Percentiles rank a stretch among this genome's conserved stretches.
These are phyloP conservation scores for Sabatieria punctata DNA, from an alignment of 2,888 invertebrate genomes.

Conservation along the genomic window DNA sequence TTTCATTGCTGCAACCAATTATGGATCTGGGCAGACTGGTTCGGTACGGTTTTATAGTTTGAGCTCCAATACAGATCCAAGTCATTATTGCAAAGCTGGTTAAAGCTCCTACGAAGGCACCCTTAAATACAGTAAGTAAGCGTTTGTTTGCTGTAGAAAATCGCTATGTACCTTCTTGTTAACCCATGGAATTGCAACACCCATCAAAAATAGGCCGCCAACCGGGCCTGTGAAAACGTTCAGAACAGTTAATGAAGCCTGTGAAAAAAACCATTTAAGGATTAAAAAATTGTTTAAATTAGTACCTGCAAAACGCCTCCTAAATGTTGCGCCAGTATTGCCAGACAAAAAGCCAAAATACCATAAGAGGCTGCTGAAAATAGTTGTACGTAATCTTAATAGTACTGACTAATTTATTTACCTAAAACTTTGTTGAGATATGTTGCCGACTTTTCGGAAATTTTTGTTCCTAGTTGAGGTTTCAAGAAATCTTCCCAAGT, in stretches of 20 bases:
- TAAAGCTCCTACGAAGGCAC: conserved; percentile 2
- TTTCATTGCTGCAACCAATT: not conserved
- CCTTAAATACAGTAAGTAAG: conserved; percentile 18
- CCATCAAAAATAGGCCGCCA: conserved; percentile 8
- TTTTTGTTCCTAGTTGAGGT: not conserved
- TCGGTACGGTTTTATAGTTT: not conserved
- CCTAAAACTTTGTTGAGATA: conserved; percentile 1
- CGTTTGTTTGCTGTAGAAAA: too few relatives aligned
- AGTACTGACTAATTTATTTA: not conserved
- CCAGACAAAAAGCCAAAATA: conserved; percentile 1
- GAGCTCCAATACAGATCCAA: not conserved
- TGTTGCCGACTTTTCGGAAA: not conserved
- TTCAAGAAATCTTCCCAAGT: conserved; percentile 11
- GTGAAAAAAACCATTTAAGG: not conserved
- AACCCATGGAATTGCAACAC: conserved; percentile 8
- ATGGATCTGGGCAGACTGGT: not conserved
- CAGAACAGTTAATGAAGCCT: conserved; percentile 4
- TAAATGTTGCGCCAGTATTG: conserved; percentile 1
- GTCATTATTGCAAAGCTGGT: not conserved
- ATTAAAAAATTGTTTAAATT: too few relatives aligned
- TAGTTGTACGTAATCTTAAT: not conserved
- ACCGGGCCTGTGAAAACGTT: conserved; percentile 5
- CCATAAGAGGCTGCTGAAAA: conserved; percentile 6
- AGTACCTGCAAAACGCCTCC: conserved; percentile 7
- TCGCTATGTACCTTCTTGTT: too few relatives aligned